These are phyloP conservation scores for Lissonota sp. DNA, from an alignment of 2,888 invertebrate genomes.

Conservation along the genomic window DNA sequence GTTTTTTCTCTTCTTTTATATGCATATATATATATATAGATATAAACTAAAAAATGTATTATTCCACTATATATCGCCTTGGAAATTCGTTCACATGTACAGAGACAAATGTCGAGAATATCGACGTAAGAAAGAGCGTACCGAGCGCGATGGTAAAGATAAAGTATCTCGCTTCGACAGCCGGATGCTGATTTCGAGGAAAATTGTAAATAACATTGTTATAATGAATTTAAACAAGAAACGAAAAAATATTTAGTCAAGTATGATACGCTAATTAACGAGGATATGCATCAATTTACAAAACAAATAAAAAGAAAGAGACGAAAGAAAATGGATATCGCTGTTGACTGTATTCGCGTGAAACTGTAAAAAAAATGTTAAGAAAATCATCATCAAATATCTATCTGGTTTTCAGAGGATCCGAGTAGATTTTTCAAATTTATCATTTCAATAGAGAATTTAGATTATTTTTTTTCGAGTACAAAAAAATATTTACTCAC, in stretches of 20 bases:
- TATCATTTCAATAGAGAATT: no score
- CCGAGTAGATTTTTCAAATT: no score
- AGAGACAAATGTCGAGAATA: slow-evolving; percentile 34
- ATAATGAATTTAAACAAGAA: slow-evolving; percentile 51
- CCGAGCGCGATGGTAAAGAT: slow-evolving; percentile 9
- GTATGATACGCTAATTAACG: slow-evolving; percentile 36
- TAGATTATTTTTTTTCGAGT: neutral
- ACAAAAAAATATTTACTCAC: neutral
- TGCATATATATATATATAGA: slow-evolving; percentile 15
- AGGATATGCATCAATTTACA: slow-evolving; percentile 10
- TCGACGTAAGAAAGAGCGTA: neutral
- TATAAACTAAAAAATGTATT: slow-evolving; percentile 10
- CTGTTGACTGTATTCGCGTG: slow-evolving; percentile 27
- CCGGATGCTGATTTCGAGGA: slow-evolving; percentile 37
- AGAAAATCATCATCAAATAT: neutral
- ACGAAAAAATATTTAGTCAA: slow-evolving; percentile 12
- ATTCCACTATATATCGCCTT: slow-evolving; percentile 39
- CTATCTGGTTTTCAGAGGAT: no score
- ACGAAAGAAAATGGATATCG: slow-evolving; percentile 13
- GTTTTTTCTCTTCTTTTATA: slow-evolving; percentile 5
- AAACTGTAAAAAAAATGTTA: slow-evolving; percentile 9
- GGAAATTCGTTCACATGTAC: slow-evolving; percentile 54
- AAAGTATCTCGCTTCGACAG: slow-evolving; percentile 43
- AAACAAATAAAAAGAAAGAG: neutral
- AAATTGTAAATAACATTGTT: slow-evolving; percentile 67